Evolutionary conservation across 2,888 invertebrate genomes (phyloP).

Genomic region (Pimpla rufipes): DNA sequence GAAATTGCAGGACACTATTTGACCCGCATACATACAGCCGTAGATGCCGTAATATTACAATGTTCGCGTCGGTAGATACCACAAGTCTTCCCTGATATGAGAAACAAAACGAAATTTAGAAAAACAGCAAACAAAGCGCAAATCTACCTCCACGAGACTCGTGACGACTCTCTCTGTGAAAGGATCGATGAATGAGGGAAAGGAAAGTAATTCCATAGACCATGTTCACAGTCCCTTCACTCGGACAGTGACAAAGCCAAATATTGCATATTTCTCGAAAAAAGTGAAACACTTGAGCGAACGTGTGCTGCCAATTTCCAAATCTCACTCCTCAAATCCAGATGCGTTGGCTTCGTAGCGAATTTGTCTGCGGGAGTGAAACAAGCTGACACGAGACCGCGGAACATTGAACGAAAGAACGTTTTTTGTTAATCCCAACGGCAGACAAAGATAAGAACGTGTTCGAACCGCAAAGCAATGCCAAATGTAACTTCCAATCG

Average conservation of each 20-base stretch:
- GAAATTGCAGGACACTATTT: background rate
- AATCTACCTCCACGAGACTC: constrained; percentile 62
- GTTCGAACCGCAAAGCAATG: constrained; percentile 50
- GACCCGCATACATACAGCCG: background rate
- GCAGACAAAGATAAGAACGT: constrained; percentile 15
- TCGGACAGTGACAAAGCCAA: background rate
- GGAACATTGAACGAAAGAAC: constrained; percentile 14
- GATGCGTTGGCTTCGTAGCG: constrained; percentile 19
- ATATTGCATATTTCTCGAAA: background rate
- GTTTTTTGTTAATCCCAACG: background rate
- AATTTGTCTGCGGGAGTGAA: constrained; percentile 7
- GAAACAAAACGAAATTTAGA: background rate
- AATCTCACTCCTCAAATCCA: background rate
- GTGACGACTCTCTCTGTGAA: constrained; percentile 37
- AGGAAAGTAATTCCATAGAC: background rate
- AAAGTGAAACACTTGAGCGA: background rate
- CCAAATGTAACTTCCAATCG: constrained; percentile 68
- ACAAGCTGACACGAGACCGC: constrained; percentile 47
- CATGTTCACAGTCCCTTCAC: background rate
- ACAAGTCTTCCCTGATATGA: constrained; percentile 58
- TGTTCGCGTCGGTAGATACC: constrained; percentile 32
- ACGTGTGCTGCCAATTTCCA: background rate
- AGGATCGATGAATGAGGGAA: constrained; percentile 6
- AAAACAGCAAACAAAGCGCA: constrained; percentile 40
- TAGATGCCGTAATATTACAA: constrained; percentile 9